phyloP scores from a whole-genome alignment of 1,140 invertebrate species.

The Adoxophyes honmai region DNA sequence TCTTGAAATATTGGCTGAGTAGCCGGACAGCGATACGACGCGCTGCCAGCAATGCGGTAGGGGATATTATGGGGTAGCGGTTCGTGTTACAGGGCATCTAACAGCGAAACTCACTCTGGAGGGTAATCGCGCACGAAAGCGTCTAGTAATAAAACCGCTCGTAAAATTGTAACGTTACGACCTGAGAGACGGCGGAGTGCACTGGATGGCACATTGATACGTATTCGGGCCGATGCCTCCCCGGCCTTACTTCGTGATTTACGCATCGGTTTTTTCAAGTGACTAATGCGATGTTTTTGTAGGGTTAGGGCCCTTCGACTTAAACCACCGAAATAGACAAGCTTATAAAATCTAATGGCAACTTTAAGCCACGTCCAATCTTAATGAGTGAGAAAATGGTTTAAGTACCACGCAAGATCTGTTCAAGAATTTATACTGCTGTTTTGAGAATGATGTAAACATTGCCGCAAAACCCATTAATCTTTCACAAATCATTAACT shows the following conservation, averaged over 20 bases:
- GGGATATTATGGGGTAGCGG: slow-evolving; percentile 31
- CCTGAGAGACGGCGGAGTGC: slow-evolving; percentile 63
- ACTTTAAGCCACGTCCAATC: no score
- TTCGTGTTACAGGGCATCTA: slow-evolving; percentile 49
- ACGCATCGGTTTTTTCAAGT: slow-evolving; percentile 46
- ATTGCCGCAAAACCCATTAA: no score
- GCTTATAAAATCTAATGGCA: no score
- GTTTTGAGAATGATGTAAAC: no score
- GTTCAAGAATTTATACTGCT: no score
- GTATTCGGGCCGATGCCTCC: slow-evolving; percentile 42
- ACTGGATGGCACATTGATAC: slow-evolving; percentile 68
- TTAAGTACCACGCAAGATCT: no score
- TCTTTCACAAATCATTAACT: no score
- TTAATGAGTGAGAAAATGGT: no score
- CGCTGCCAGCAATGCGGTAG: slow-evolving; percentile 22
- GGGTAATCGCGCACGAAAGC: slow-evolving; percentile 74
- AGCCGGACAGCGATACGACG: slow-evolving; percentile 23
- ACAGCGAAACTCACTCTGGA: slow-evolving; percentile 74
- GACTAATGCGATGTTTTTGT: slow-evolving; percentile 21
- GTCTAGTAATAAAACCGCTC: slow-evolving; percentile 73
- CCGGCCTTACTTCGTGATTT: slow-evolving; percentile 47
- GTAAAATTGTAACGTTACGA: slow-evolving; percentile 75
- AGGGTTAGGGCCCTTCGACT: neutral
- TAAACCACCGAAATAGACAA: no score
- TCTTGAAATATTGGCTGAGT: slow-evolving; percentile 15